Evolutionary conservation across 2,888 invertebrate genomes (phyloP).

Genomic region (Carterocephalus palaemon): DNA sequence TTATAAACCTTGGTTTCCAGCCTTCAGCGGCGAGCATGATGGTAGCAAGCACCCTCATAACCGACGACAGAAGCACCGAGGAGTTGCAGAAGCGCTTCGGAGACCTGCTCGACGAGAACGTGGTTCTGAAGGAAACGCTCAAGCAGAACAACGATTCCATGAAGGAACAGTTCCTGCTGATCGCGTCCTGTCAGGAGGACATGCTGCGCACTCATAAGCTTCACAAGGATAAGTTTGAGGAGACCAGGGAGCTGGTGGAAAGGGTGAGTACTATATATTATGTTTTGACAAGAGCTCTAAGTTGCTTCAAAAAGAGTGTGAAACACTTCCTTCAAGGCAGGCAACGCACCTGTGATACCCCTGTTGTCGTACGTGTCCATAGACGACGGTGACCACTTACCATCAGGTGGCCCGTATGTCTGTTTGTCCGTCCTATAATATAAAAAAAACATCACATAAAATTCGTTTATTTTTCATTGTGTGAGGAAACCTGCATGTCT

Average conservation of each 20-base stretch:
- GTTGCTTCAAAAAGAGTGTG: too few relatives aligned
- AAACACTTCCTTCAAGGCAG: too few relatives aligned
- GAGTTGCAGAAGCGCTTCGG: conserved; percentile 75
- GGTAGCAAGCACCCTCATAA: conserved; percentile 66
- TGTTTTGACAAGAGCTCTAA: too few relatives aligned
- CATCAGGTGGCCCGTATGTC: too few relatives aligned
- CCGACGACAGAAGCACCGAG: conserved; percentile 58
- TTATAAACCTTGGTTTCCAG: conserved; percentile 44
- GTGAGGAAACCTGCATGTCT: neutral
- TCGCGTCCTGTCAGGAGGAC: conserved; percentile 82
- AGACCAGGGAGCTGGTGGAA: conserved; percentile 80
- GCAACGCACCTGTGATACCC: too few relatives aligned
- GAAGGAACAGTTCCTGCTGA: conserved; percentile 81
- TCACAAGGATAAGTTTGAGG: conserved; percentile 83
- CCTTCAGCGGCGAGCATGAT: conserved; percentile 68
- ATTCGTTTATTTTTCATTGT: conserved; percentile 16
- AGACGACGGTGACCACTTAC: too few relatives aligned
- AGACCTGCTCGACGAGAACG: conserved; percentile 77
- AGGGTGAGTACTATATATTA: conserved; percentile 49
- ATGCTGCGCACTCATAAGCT: conserved; percentile 80
- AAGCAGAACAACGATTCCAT: conserved; percentile 82
- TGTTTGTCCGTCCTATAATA: too few relatives aligned
- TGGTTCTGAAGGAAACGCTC: conserved; percentile 79
- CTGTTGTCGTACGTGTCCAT: too few relatives aligned
- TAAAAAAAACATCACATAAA: too few relatives aligned